Conservation (phyloP, 2,888 invertebrate species). For the Fissipunctia ypsillon region DNA sequence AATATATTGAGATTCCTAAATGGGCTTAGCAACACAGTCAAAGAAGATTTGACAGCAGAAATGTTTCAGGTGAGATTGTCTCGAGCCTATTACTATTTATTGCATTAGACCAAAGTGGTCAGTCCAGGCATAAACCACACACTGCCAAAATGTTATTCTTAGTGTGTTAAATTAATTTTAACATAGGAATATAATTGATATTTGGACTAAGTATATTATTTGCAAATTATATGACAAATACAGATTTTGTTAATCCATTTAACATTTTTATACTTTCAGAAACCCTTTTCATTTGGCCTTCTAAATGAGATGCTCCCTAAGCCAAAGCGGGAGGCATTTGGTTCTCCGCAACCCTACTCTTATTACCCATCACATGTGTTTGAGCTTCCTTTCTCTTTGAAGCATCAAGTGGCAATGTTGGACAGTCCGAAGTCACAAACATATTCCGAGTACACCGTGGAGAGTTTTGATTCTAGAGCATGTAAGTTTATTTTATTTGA, state of each 20-base stretch:
- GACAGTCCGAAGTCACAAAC: conserved; percentile 74
- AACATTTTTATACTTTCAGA: conserved; percentile 76
- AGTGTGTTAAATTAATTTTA: neutral
- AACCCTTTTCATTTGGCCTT: conserved; percentile 86
- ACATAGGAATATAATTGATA: neutral
- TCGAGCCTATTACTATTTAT: neutral
- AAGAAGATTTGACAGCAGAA: conserved; percentile 78
- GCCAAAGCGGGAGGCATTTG: conserved; percentile 79
- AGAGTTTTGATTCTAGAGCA: conserved; percentile 83
- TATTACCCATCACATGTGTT: conserved; percentile 87
- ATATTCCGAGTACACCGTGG: conserved; percentile 82
- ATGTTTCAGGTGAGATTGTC: conserved; percentile 80
- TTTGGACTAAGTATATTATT: neutral
- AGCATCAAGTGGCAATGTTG: conserved; percentile 67
- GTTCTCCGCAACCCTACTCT: conserved; percentile 86
- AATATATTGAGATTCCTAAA: conserved; percentile 79
- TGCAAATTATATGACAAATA: neutral
- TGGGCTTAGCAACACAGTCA: conserved; percentile 77
- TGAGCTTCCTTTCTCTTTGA: conserved; percentile 84
- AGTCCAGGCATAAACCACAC: neutral
- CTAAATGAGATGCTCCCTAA: conserved; percentile 86
- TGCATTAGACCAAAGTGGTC: neutral
- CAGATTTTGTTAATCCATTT: neutral
- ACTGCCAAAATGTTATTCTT: neutral
- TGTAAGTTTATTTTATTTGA: conserved; percentile 74